Evolutionary conservation across 2,113 vertebrate genomes (phyloP), one percentile per base, ranked within the genome.

Genomic region (Corydoras sp.): DNA sequence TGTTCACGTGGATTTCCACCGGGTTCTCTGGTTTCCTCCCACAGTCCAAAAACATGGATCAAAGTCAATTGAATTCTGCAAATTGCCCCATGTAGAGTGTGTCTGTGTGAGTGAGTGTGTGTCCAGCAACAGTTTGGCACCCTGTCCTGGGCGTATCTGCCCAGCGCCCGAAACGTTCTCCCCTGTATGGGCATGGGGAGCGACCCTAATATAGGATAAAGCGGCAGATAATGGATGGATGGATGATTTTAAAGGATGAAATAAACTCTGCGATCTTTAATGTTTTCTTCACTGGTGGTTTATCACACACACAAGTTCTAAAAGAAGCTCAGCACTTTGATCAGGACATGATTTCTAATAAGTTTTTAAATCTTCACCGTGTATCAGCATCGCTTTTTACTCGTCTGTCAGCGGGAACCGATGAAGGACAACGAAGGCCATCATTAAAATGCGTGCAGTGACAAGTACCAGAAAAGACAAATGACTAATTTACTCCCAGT

Each of bases 391-490:
- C 13, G 51, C 51, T 53, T 10, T 14, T 14, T 53, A 53, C 51
- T 4, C 51, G 2, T 8, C 13, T 13, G 5, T 74, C 67, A 69
- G 82, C 73, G 60, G 80, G 84, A 24, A 81, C 83, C 82, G 81
- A 72, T 78, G n/a, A 53, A 73, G 77, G 84, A 85, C 83, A 82
- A 69, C 79, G 10, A 31, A 68, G 76, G 70, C 73, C 71, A 83
- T 79, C 74, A 81, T 84, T 78, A 78, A 80, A 69, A 83, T 84
- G 77, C 82, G 78, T 78, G 29, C 56, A 61, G 69, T 75, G 66
- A 77, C 18, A 75, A 66, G 73, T 78, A 81, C 84, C 84, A 84
- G 76, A 80, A 63, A 71, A 81, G 80, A 85, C 83, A 83, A 84
- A 88, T 83, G 79, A 81, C 75, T 75, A 79, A 82, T 84, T 71